A percentile compares a stretch with the other conserved stretches of the same genome.
phyloP scores from a whole-genome alignment of 2,888 invertebrate species.

The Plemyria rubiginata region DNA sequence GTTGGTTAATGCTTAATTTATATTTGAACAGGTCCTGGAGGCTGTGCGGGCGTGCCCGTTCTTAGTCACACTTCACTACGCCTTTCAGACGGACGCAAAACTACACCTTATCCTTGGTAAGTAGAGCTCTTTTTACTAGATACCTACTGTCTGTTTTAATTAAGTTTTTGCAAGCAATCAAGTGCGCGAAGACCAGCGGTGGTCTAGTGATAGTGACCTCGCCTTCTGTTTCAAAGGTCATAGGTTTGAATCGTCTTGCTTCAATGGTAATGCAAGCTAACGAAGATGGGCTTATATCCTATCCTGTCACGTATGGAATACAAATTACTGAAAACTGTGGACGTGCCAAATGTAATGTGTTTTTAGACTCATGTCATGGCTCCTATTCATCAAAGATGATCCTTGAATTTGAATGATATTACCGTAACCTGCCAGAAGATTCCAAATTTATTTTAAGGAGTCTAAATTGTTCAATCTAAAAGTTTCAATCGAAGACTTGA shows the following conservation, averaged over 20 bases:
- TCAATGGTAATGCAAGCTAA: not conserved
- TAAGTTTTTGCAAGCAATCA: constrained; percentile 26
- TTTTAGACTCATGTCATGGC: too few species aligned
- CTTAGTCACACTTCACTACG: constrained; percentile 98
- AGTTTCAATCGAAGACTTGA: too few species aligned
- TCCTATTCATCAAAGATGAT: too few species aligned
- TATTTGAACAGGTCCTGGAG: constrained; percentile 90
- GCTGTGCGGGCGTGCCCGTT: constrained; percentile 97
- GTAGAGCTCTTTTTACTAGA: constrained; percentile 54
- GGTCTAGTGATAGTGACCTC: not conserved
- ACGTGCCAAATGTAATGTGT: too few species aligned
- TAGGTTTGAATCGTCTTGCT: not conserved
- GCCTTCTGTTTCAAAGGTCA: not conserved
- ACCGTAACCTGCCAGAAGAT: too few species aligned
- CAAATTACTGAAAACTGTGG: not conserved
- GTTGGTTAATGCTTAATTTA: not conserved
- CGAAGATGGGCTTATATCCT: not conserved
- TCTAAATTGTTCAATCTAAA: too few species aligned
- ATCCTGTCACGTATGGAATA: not conserved
- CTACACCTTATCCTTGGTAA: constrained; percentile 98
- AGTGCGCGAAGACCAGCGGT: not conserved
- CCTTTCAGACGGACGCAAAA: constrained; percentile 98
- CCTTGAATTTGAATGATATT: too few species aligned
- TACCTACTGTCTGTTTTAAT: constrained; percentile 11
- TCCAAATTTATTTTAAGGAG: too few species aligned